Percentiles rank a stretch among this genome's conserved stretches.
phyloP scores from a whole-genome alignment of 1,140 invertebrate species.

The Leptonema lineaticorne region DNA sequence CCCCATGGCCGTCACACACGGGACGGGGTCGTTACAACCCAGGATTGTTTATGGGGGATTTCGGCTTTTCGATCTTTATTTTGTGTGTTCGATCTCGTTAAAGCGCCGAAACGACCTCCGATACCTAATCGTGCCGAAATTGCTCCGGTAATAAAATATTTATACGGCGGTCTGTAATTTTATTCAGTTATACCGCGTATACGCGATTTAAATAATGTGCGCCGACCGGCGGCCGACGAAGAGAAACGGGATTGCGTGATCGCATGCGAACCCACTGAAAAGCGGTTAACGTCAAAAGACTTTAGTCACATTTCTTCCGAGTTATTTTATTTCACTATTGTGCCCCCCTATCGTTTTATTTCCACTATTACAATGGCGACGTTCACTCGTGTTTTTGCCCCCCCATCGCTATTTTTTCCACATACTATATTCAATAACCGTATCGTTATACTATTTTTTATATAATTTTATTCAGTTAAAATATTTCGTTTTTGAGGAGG shows the following conservation, averaged over 20 bases:
- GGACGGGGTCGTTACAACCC: too few species aligned
- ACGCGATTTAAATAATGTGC: conserved; percentile 10
- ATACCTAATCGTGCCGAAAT: background rate
- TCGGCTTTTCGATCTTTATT: background rate
- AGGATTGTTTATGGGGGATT: background rate
- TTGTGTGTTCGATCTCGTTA: background rate
- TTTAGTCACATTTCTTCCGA: conserved; percentile 21
- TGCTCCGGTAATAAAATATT: conserved; percentile 3
- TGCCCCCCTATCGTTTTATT: background rate
- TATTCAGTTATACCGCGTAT: conserved; percentile 19
- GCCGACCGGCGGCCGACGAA: background rate
- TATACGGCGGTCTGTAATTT: conserved; percentile 9
- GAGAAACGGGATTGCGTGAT: conserved; percentile 2
- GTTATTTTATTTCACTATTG: background rate
- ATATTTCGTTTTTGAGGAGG: too few species aligned
- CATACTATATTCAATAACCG: background rate
- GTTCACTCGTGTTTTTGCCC: background rate
- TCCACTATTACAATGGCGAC: background rate
- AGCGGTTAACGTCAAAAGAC: conserved; percentile 21
- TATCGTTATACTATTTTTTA: too few species aligned
- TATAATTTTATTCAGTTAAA: too few species aligned
- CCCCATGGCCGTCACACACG: background rate
- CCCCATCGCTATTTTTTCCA: background rate
- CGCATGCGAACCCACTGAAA: conserved; percentile 7
- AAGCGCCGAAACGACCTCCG: background rate